Percentiles rank a stretch among this genome's conserved stretches.
phyloP scores from a whole-genome alignment of 2,113 vertebrate species.

The Mustelus asterias region DNA sequence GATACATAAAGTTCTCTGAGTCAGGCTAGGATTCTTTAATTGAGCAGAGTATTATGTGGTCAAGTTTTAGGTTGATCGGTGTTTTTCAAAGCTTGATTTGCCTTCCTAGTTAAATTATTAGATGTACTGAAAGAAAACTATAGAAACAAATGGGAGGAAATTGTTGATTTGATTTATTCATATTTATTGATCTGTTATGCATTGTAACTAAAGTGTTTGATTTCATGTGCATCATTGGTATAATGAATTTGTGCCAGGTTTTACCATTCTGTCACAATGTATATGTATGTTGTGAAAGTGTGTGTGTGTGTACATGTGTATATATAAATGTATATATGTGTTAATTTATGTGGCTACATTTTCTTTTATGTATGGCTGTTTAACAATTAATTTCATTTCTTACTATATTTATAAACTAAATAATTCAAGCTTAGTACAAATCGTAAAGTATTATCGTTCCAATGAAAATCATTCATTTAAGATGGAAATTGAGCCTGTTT shows the following conservation, averaged over 20 bases:
- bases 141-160: neutral
- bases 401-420: neutral
- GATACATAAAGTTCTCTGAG: neutral
- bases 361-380: neutral
- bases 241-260: neutral
- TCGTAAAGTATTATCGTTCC: neutral
- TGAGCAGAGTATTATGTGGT: neutral
- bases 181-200: neutral
- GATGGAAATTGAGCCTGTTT: neutral
- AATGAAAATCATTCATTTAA: neutral
- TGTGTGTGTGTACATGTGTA: neutral
- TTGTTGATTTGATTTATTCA: neutral
- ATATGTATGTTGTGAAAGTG: neutral
- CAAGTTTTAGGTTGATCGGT: neutral
- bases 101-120: neutral
- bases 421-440: neutral
- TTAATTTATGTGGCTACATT: neutral
- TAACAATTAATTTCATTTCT: neutral
- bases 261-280: neutral
- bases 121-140: neutral
- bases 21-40: neutral
- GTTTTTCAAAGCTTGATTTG: neutral
- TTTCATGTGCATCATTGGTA: neutral
- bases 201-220: neutral
- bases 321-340: neutral